phyloP scores from a whole-genome alignment of 2,888 invertebrate species.

The Branchipolynoe longqiensis region DNA sequence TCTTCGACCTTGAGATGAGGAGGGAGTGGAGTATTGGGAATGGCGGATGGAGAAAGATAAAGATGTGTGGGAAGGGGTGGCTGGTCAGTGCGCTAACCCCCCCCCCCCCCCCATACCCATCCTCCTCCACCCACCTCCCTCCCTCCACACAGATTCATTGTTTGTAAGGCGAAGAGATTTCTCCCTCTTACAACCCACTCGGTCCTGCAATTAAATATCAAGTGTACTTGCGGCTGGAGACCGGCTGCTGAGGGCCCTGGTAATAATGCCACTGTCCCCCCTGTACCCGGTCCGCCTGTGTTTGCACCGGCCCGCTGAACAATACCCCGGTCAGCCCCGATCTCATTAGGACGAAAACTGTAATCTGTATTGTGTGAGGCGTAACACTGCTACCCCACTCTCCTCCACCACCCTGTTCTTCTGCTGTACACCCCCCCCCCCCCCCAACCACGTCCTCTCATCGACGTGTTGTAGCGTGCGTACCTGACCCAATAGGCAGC shows the following conservation, averaged over 20 bases:
- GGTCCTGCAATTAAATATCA: conserved; percentile 53
- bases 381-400: conserved; percentile 13
- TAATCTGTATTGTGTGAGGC: conserved; percentile 50
- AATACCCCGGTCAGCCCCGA: conserved; percentile 31
- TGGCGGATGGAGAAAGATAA: too few relatives aligned
- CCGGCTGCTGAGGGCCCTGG: not conserved
- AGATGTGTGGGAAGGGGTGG: too few relatives aligned
- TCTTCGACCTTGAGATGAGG: too few relatives aligned
- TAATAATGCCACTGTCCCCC: conserved; percentile 45
- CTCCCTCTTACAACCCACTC: conserved; percentile 34
- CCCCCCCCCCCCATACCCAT: too few relatives aligned
- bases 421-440: not conserved
- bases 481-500: too few relatives aligned
- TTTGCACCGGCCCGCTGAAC: conserved; percentile 40
- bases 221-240: conserved; percentile 47
- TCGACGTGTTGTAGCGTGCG: too few relatives aligned
- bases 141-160: too few relatives aligned
- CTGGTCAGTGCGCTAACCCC: too few relatives aligned
- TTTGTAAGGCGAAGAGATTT: conserved; percentile 28
- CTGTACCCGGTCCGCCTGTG: not conserved
- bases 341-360: conserved; percentile 41
- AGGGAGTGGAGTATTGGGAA: too few relatives aligned
- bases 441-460: not conserved
- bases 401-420: not conserved
- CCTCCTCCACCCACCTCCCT: too few relatives aligned